Evolutionary conservation across 2,797 vertebrate species (phyloP).

Genomic region (Ptychadena robeensis): DNA sequence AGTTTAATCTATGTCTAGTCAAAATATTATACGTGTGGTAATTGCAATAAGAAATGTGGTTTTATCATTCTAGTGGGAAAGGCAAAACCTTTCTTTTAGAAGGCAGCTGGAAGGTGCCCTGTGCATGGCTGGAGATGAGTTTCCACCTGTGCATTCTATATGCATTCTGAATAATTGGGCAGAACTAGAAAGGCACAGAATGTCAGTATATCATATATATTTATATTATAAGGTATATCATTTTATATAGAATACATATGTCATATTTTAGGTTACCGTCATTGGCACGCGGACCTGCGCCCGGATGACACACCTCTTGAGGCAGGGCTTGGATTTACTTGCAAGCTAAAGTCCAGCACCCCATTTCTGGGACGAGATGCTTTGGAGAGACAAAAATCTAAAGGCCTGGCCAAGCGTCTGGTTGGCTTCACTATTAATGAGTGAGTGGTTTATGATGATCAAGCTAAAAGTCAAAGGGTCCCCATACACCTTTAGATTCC

Average conservation of each 20-base stretch:
- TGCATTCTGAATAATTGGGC: neutral
- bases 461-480: neutral
- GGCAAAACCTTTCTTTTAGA: too few species aligned
- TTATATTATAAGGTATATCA: neutral
- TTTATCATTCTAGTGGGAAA: neutral
- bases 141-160: neutral
- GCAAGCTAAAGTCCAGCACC: slow-evolving; percentile 85
- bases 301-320: slow-evolving; percentile 90
- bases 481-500: too few species aligned
- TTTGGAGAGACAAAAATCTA: slow-evolving; percentile 83
- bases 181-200: neutral
- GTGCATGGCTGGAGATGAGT: too few species aligned
- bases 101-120: too few species aligned
- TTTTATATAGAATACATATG: neutral
- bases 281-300: slow-evolving; percentile 94
- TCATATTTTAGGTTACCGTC: slow-evolving; percentile 82
- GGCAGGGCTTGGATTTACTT: slow-evolving; percentile 91
- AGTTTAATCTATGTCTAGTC: neutral
- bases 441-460: slow-evolving; percentile 75
- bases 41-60: neutral
- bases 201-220: too few species aligned
- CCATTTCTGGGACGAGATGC: slow-evolving; percentile 88
- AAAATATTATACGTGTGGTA: neutral
- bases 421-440: slow-evolving; percentile 90
- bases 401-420: slow-evolving; percentile 84